Percentiles rank a stretch among this genome's conserved stretches.
phyloP scores from a whole-genome alignment of 2,113 vertebrate genomes.

The Dascyllus trimaculatus region DNA sequence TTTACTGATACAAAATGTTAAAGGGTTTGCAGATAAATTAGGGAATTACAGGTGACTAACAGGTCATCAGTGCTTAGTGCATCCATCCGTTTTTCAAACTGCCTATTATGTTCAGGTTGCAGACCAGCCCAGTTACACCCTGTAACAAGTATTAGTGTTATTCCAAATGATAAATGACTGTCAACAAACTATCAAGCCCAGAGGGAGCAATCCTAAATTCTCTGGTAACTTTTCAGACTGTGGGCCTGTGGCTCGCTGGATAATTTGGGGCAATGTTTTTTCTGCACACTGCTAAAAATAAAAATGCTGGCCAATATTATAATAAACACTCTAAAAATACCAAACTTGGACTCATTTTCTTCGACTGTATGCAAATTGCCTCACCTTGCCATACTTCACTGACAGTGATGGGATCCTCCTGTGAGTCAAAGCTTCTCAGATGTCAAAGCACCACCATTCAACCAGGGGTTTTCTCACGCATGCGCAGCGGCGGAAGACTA shows the following conservation, averaged over 20 bases:
- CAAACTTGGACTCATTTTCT: background rate
- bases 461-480: slow-evolving; percentile 76
- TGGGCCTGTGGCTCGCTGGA: background rate
- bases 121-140: background rate
- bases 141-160: background rate
- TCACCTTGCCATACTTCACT: slow-evolving; percentile 1
- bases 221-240: background rate
- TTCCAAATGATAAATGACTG: slow-evolving; percentile 1
- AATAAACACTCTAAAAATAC: background rate
- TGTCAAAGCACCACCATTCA: slow-evolving; percentile 68
- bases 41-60: background rate
- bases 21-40: background rate
- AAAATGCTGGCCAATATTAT: background rate
- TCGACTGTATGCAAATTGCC: background rate
- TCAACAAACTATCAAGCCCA: background rate
- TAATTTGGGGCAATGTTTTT: background rate
- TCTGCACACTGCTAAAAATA: slow-evolving; percentile 7
- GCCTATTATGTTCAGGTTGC: background rate
- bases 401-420: slow-evolving; percentile 64
- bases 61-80: background rate
- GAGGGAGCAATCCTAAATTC: background rate
- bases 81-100: background rate
- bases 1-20: background rate
- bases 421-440: slow-evolving; percentile 63
- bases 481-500: slow-evolving; percentile 64